Evolutionary conservation across 2,797 vertebrate genomes (phyloP), one percentile per base, ranked within the genome.

Genomic region (Syngnathus rostellatus): DNA sequence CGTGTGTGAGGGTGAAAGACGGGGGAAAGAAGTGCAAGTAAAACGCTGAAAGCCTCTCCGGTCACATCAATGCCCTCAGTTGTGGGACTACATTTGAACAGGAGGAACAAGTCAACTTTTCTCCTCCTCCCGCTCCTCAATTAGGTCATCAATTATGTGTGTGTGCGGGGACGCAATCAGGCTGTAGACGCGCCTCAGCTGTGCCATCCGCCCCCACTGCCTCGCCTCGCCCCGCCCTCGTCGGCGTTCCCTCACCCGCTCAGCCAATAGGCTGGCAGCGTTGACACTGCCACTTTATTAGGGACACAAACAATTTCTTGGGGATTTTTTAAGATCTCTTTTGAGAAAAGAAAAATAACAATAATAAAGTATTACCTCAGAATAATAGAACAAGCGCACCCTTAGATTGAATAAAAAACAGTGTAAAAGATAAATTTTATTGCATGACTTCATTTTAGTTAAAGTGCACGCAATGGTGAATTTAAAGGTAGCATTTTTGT

Each of bases 81-180:
- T 81, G 80, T 51, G 81, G 71, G 68, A 71, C 6, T 72, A 25
- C 55, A 37, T 58, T 79, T 53, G 78, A 71, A 65, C 68, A 68
- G 68, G 70, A 76, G 73, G 79, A 72, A 75, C 77, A 82, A 86
- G 75, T 83, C 70, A 86, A 85, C 82, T 85, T 86, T 85, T 79
- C 80, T 40, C 57, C 62, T 54, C 19, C 48, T 65, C 19, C 68
- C 72, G 70, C 66, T 83, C 84, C 83, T 83, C 88, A 92, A 91
- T 91, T 90, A 91, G 88, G 81, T 89, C 88, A 91, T 92, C 87
- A 92, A 91, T 89, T 88, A 90, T 89, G 87, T 79, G 69, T 73
- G 78, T 74, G 78, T 74, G 78, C 69, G 82, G 68, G 83, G 71
- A 77, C 81, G 41, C 74, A 88, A 89, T 91, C 86, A 90, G 58